phyloP scores from a whole-genome alignment of 2,888 invertebrate species.

The Dusona sp. region DNA sequence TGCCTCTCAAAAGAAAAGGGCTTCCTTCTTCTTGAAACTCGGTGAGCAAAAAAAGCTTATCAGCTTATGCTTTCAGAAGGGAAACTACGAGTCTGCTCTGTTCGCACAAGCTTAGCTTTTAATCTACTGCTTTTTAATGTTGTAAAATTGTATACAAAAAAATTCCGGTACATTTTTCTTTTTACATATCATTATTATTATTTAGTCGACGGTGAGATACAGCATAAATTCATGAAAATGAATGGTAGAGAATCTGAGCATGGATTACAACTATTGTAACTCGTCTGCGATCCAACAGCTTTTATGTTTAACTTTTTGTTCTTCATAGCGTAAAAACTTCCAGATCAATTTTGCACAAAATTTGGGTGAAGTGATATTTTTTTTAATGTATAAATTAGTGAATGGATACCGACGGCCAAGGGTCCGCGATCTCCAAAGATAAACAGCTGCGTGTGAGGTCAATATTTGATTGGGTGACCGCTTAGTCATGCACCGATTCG shows the following conservation, averaged over 20 bases:
- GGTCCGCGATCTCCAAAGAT: no score
- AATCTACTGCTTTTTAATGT: constrained; percentile 33
- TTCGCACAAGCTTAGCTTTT: constrained; percentile 21
- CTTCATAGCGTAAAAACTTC: neutral
- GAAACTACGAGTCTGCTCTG: constrained; percentile 24
- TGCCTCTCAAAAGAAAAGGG: neutral
- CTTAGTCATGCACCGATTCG: no score
- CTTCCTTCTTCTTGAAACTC: constrained; percentile 13
- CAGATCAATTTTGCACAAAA: neutral
- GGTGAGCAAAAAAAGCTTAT: constrained; percentile 37
- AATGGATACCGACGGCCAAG: neutral
- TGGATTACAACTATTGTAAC: neutral
- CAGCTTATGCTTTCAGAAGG: constrained; percentile 44
- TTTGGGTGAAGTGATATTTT: neutral
- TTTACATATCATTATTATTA: neutral
- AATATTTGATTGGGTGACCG: no score
- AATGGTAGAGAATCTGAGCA: neutral
- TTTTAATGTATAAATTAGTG: no score
- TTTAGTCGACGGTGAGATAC: neutral
- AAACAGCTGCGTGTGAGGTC: no score
- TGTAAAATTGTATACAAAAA: neutral
- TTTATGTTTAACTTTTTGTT: neutral
- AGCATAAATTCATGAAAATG: neutral
- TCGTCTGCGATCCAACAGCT: neutral
- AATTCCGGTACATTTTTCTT: neutral